Evolutionary conservation across 2,888 invertebrate species (phyloP).

Genomic region (Morpho helenor): DNA sequence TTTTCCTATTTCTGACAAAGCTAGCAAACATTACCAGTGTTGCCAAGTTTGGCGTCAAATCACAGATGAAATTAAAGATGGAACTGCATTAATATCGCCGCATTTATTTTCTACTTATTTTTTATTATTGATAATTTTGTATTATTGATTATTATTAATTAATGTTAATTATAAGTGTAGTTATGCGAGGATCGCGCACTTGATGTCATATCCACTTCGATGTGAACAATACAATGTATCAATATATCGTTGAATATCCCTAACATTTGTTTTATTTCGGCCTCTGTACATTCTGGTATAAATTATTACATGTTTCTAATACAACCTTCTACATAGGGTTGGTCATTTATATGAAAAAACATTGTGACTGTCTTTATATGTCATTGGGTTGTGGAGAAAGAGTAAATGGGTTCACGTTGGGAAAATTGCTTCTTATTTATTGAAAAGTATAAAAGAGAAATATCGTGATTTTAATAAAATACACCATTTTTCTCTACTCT

Average conservation of each 20-base stretch:
- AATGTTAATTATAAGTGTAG: conserved; percentile 29
- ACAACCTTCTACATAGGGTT: too few relatives aligned
- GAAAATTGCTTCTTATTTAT: too few relatives aligned
- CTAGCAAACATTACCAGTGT: conserved; percentile 20
- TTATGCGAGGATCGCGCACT: conserved; percentile 53
- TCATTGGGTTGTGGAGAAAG: too few relatives aligned
- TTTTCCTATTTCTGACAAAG: conserved; percentile 1
- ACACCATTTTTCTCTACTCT: too few relatives aligned
- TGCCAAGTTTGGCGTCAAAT: conserved; percentile 39
- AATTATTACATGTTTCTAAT: too few relatives aligned
- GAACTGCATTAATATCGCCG: conserved; percentile 36
- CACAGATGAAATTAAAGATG: conserved; percentile 44
- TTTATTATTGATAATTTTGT: conserved; percentile 32
- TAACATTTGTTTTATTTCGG: conserved; percentile 30
- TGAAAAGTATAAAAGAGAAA: too few relatives aligned
- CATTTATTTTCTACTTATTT: conserved; percentile 48
- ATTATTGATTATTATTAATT: conserved; percentile 32
- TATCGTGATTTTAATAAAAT: too few relatives aligned
- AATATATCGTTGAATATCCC: conserved; percentile 56
- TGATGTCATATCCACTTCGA: conserved; percentile 55
- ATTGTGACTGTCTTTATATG: too few relatives aligned
- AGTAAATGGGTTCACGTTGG: too few relatives aligned
- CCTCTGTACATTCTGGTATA: background rate
- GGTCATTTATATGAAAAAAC: too few relatives aligned
- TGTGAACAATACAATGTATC: conserved; percentile 51